Base-by-base conservation (phyloP, 1,140 invertebrate genomes). In the Calephelis nemesis region DNA sequence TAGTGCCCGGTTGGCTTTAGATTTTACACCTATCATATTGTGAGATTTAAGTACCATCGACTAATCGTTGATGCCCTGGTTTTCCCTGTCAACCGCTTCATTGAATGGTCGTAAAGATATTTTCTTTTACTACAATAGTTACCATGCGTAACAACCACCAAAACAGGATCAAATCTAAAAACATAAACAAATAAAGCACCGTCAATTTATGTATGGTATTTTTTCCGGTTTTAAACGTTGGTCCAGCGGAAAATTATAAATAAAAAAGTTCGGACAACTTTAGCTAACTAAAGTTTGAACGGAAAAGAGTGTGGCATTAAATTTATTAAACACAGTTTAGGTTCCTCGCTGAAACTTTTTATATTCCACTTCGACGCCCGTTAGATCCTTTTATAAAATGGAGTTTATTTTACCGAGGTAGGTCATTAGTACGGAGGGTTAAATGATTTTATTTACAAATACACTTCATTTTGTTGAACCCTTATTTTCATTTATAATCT, bases 261-360 rank as follows among this genome's bases (percentile, higher is more conserved):
- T 58, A 58, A 58, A 58, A 39, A 58, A 58, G 19, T 58, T 58
- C 15, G 1, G 30, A 39, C 52, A 58, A 58, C 52, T 58, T 58
- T 58, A 9, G 52, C 52, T 30, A 58, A 58, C 52, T 58, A 58
- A 58, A 58, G 52, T 58, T 58, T 58, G 52, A 58, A 39, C 19
- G 52, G 52, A 10, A 58, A 58, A 58, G 19, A 58, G 52, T 58
- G 52, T 19, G 30, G 19, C 52, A 58, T 58, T 58, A 58, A 58
- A 58, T 58, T 30, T 58, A 58, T 58, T 58, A 58, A 58, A 58
- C 30, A 58, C 52, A 58, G 52, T 39, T 58, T 58, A 58, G 19
- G 52, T 58, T 58, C 30, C 10, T 13, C 52, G n/a, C 52, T 39
- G 15, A 58, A 58, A 58, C 52, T 52, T 58, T 39, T 58, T 58